Evolutionary conservation across 2,113 vertebrate genomes (phyloP).

Genomic region (Bufo bufo): DNA sequence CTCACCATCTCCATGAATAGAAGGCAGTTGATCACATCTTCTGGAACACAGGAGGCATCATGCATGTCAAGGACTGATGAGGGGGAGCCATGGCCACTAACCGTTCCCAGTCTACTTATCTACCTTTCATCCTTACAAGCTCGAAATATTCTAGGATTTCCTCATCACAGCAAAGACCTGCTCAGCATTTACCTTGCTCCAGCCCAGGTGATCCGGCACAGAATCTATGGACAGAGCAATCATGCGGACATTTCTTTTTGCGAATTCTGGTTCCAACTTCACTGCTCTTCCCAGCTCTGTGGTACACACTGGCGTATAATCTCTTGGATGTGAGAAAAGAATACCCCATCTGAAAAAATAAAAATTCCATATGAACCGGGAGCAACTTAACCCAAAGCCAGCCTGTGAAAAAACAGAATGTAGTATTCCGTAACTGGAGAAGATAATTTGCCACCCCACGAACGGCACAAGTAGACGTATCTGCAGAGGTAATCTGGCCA

Average conservation of each 20-base stretch:
- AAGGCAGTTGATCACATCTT: too few relatives aligned
- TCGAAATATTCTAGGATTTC: too few relatives aligned
- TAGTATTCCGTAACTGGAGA: neutral
- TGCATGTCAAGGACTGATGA: too few relatives aligned
- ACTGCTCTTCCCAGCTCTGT: conserved; percentile 90
- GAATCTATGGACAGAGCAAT: conserved; percentile 93
- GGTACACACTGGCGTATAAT: conserved; percentile 96
- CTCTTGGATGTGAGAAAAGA: conserved; percentile 92
- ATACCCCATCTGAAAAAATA: conserved; percentile 87
- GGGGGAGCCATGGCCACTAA: too few relatives aligned
- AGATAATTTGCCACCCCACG: too few relatives aligned
- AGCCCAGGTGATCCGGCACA: conserved; percentile 86
- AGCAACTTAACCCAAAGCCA: neutral
- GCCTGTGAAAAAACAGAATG: neutral
- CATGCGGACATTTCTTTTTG: conserved; percentile 89
- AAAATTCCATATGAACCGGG: neutral
- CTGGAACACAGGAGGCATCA: too few relatives aligned
- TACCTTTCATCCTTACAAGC: too few relatives aligned
- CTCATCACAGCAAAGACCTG: neutral
- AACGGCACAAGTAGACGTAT: too few relatives aligned
- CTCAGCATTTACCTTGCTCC: conserved; percentile 84
- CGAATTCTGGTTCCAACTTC: conserved; percentile 80
- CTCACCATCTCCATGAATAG: too few relatives aligned
- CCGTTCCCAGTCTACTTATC: too few relatives aligned
- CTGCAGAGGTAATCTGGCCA: too few relatives aligned